These are phyloP conservation scores for Platycheirus rosarum DNA, from an alignment of 2,888 invertebrate species.

Conservation along the genomic window DNA sequence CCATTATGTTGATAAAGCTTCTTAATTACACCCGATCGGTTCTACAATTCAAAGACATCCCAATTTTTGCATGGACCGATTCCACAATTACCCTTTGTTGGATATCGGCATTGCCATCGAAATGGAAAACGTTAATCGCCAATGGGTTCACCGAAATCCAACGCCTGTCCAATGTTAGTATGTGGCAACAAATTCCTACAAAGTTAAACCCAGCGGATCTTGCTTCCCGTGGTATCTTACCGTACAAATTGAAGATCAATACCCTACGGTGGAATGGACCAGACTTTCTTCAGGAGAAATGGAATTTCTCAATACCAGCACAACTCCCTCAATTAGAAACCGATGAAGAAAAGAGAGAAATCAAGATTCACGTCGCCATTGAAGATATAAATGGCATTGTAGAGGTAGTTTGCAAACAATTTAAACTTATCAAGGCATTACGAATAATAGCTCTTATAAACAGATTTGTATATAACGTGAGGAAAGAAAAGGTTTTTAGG, in stretches of 20 bases:
- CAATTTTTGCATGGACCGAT: not conserved
- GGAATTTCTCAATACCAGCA: not conserved
- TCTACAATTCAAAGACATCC: not conserved
- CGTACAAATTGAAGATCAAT: not conserved
- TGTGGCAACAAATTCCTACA: constrained; percentile 37
- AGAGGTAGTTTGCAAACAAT: not conserved
- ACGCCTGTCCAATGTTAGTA: not conserved
- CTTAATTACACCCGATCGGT: not conserved
- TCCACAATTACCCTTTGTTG: constrained; percentile 16
- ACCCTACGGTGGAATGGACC: constrained; percentile 40
- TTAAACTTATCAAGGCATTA: not conserved
- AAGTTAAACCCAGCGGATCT: constrained; percentile 39
- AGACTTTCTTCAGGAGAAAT: constrained; percentile 15
- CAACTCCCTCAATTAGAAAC: not conserved
- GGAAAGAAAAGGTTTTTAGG: not conserved
- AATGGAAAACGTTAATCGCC: constrained; percentile 11
- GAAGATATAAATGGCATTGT: not conserved
- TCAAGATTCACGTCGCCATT: not conserved
- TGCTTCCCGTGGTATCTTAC: constrained; percentile 33
- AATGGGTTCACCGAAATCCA: constrained; percentile 15
- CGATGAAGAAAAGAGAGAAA: not conserved
- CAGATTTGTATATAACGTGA: not conserved
- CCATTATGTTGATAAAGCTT: constrained; percentile 14
- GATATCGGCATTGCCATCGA: not conserved
- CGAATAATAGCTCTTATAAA: not conserved